Evolutionary conservation across 1,140 invertebrate genomes (phyloP), one percentile per base, ranked within the genome.

Genomic region (Anoplolepis gracilipes): DNA sequence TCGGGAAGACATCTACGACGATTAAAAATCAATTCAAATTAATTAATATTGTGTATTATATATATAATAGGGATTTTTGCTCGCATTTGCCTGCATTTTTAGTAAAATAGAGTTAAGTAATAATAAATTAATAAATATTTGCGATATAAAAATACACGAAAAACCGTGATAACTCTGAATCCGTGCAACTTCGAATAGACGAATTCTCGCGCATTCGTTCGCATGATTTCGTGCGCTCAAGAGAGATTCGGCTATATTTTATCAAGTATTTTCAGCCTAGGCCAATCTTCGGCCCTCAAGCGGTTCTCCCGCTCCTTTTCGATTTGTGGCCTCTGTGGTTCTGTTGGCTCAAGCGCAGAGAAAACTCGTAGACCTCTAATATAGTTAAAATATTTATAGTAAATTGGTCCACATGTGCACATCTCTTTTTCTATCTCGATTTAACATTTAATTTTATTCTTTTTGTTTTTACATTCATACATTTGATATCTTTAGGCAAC

Each of bases 251-350:
- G 62, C 91, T 93, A 93, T 94, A 92, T 93, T 93, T 92, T 90
- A 90, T 87, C 90, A 92, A 90, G 91, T 94, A 95, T 95, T 94
- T 94, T 94, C 91, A 93, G 93, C 91, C 92, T 90, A 91, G 91
- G 88, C 86, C 92, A 94, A 93, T 92, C 93, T 94, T 94, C 92
- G 91, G 79, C 64, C 69, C 86, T 90, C 73, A 55, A 30, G 65
- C 33, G 57, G 33, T 69, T 49, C 61, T 84, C 65, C 55, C 36
- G 30, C 57, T 73, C 77, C 85, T 59, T 69, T 46, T 42, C 25
- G 46, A 42, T 69, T 46, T 62, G 59, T 19, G 28, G n/a, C 13
- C 7, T 61, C 46, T 65, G 39, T 64, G 69, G 4, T 88, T 49
- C 46, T 49, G 46, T 49, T 89, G 84, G 84, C 84, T 78, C 57